A percentile compares a stretch with the other conserved stretches of the same genome.
Evolutionary conservation across 2,888 invertebrate genomes (phyloP).

Genomic region (Spodoptera picta): DNA sequence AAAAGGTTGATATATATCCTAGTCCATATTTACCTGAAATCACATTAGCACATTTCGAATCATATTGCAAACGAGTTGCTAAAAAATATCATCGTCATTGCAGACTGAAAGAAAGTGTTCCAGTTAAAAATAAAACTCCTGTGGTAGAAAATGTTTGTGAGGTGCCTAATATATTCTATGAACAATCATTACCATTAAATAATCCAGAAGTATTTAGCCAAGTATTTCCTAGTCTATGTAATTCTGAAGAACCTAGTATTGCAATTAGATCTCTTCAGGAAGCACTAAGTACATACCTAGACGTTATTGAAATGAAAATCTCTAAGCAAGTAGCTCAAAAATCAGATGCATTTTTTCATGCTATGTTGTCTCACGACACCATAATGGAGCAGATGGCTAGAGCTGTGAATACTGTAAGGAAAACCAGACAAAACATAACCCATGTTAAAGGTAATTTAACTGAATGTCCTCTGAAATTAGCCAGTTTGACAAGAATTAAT

Average conservation of each 20-base stretch:
- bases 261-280: constrained; percentile 93
- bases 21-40: constrained; percentile 95
- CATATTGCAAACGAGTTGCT: constrained; percentile 94
- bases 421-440: constrained; percentile 92
- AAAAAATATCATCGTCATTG: constrained; percentile 90
- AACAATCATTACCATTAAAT: constrained; percentile 93
- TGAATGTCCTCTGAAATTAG: constrained; percentile 93
- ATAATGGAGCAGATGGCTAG: constrained; percentile 98
- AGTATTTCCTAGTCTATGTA: constrained; percentile 93
- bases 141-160: constrained; percentile 88
- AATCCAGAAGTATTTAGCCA: constrained; percentile 94
- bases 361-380: constrained; percentile 99
- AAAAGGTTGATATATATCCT: constrained; percentile 92
- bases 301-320: constrained; percentile 97
- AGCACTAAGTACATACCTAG: constrained; percentile 97
- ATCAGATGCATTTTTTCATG: constrained; percentile 99
- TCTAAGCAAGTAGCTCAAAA: constrained; percentile 97
- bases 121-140: constrained; percentile 80
- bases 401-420: constrained; percentile 93
- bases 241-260: constrained; percentile 89
- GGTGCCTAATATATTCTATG: constrained; percentile 95
- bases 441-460: constrained; percentile 94
- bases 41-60: constrained; percentile 94
- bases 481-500: constrained; percentile 91
- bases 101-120: constrained; percentile 84